Evolutionary conservation across 2,888 invertebrate genomes (phyloP), one percentile per base, ranked within the genome.

Genomic region (Hetaerina titia): DNA sequence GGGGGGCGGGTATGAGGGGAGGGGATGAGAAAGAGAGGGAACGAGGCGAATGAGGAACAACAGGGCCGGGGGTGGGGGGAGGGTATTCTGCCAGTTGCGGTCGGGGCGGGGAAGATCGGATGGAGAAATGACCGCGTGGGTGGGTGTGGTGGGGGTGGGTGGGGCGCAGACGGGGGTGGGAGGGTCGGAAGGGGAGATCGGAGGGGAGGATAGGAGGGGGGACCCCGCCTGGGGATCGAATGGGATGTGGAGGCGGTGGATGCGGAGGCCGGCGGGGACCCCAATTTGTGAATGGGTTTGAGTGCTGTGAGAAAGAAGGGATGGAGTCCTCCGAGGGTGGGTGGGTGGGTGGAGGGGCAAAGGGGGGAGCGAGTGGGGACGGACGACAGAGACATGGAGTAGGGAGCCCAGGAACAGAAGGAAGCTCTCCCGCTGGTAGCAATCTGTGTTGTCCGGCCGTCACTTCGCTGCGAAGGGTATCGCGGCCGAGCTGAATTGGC

Each of bases 231-330:
- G 64, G 90, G 90, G 90, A 64, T 64, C 64, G 90, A 90, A 90
- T 90, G 64, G 63, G 90, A 15, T 45, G 64, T 58, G 90, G 56
- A 69, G 25, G 45, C 56, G 60, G n/a, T n/a, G n/a, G n/a, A n/a
- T n/a, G 57, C 19, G 92, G 90, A 90, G 90, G 92, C 64, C 92
- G 92, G 64, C 92, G 92, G 92, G 69, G 92, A 58, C 31, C 92
- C 92, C 92, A 92, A 92, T 92, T 92, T 92, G 92, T 92, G 92
- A 92, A 92, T 92, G 69, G 69, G 92, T 92, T 92, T 92, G 92
- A 92, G 92, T 92, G 92, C 92, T 92, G 92, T 92, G 81, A 81
- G 81, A 81, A 81, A 81, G 81, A 81, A 81, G 81, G 74, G 74
- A 81, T 81, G 74, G 74, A 81, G 81, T 81, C 81, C 81, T 31